Base-by-base conservation (phyloP, 2,113 vertebrate genomes). In the Rhodinocichla rosea region DNA sequence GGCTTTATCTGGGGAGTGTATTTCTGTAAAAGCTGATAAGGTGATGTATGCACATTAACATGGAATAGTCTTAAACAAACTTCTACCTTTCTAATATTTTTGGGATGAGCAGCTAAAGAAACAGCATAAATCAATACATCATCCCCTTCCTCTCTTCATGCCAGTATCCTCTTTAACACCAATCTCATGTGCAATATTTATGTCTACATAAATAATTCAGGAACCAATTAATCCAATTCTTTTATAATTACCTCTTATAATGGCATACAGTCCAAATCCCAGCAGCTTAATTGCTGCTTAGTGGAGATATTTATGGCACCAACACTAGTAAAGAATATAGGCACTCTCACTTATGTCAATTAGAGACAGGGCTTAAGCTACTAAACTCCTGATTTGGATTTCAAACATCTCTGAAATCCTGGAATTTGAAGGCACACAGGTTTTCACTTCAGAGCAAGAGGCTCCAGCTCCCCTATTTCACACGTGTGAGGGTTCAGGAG, bases 181-280 rank as follows among this genome's bases (percentile, higher is more conserved):
- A 32, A 97, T 94, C 83, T 93, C 76, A 53, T 95, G 95, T 97
- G 94, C 86, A 97, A 88, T 97, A 98, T 98, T 98, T 98, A 97
- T 96, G 96, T 94, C 96, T 96, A 95, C 87, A 96, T 98, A 97
- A 98, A 98, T 98, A 98, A 98, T 98, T 98, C 97, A 98, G 94
- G 89, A 92, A 90, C 92, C 96, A 98, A 97, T 98, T 98, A 98
- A 98, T 97, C 96, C 96, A 97, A 91, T 97, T 97, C 88, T 98
- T 98, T 97, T 97, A 97, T 98, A 98, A 98, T 97, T 98, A 97
- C 97, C 94, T 97, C 91, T 94, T 95, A 90, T 56, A 95, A 95
- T 96, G 90, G 83, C 95, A 96, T 90, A 80, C 79, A 95, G 96
- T 94, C 98, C 84, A 89, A 97, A 95, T 95, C 97, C 95, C 94